These are phyloP conservation scores for Trachelipus rathkii DNA, from an alignment of 1,140 invertebrate species.

Conservation along the genomic window DNA sequence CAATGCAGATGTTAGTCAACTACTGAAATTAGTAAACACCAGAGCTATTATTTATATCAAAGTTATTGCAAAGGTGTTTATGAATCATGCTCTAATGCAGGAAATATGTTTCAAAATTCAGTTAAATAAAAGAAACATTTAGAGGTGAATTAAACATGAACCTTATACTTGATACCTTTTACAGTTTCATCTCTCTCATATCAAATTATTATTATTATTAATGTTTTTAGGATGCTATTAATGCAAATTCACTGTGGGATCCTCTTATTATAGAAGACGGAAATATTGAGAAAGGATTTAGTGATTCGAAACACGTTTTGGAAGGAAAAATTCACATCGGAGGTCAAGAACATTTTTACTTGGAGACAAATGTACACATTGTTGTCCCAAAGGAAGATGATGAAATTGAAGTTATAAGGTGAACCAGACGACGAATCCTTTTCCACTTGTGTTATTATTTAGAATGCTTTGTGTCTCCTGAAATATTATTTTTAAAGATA, in stretches of 20 bases:
- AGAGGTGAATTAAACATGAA: neutral
- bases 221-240: neutral
- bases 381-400: constrained; percentile 75
- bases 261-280: neutral
- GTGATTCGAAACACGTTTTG: constrained; percentile 58
- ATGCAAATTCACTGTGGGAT: neutral
- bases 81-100: too few species aligned
- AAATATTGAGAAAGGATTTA: neutral
- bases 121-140: neutral
- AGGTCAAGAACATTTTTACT: constrained; percentile 95
- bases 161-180: too few species aligned
- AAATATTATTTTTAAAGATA: too few species aligned
- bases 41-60: too few species aligned
- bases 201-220: too few species aligned
- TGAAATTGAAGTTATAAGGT: constrained; percentile 75
- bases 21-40: too few species aligned
- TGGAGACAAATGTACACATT: constrained; percentile 75
- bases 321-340: constrained; percentile 74
- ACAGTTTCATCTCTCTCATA: neutral
- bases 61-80: too few species aligned
- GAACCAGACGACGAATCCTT: neutral
- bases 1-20: too few species aligned
- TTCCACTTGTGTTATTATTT: too few species aligned
- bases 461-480: too few species aligned
- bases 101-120: neutral